Base-by-base conservation (phyloP, 2,797 vertebrate genomes). In the Anas bernieri region DNA sequence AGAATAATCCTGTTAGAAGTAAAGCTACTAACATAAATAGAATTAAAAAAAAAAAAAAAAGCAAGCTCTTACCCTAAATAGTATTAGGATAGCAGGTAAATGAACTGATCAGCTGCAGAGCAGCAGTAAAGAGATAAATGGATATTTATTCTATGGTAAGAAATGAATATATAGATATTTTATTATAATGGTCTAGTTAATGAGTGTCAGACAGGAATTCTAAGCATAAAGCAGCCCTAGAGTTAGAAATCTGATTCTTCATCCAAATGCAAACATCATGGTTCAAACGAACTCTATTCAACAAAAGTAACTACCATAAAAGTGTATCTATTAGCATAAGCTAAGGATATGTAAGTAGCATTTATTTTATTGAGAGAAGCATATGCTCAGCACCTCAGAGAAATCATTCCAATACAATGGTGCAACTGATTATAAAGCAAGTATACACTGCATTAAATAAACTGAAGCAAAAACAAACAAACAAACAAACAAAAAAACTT, bases 401-500 rank as follows among this genome's bases (percentile, higher is more conserved):
- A 86, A 88, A 61, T 93, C 77, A 64, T 73, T 79, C 54, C 75
- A 64, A 61, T 43, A 50, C 61, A 88, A 79, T 4, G 35, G 41
- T 64, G 61, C 54, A 74, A 85, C 61, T 89, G 64, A 85, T 93
- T 82, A 84, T 17, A 18, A 82, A 88, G 67, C 37, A 90, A 95
- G 88, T 86, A 50, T 13, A 66, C 52, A 46, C 56, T 92, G 43
- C 16, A 39, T 82, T 91, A 91, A 95, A 90, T 70, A 90, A 95
- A 92, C 41, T 43, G 67, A 88, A 63, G 50, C 22, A 67, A 64
- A 63, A 93, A 73, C 80, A 25, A 78, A 93, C 88, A 92, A 88
- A 64, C 25, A 78, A 93, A 88, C 45, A 46, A 91, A 91, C 87
- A 48, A 55, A 91, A 92, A 86, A 67, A 72, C 76, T 79, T 50